phyloP scores from a whole-genome alignment of 2,888 invertebrate species.

The Drosophila histrio region DNA sequence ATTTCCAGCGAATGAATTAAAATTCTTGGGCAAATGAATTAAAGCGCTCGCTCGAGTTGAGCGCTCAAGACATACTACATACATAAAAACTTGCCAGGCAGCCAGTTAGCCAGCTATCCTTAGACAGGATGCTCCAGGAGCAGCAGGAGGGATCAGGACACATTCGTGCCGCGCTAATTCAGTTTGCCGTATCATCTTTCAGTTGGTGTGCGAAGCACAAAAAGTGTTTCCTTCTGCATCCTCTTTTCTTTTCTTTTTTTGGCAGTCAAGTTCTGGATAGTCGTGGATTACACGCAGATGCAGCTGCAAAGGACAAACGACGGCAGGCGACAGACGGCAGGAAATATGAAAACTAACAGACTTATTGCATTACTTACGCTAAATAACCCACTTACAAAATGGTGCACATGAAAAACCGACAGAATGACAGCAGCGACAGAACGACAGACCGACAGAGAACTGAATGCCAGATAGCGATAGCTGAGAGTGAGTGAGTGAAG shows the following conservation, averaged over 20 bases:
- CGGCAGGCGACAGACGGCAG: constrained; percentile 43
- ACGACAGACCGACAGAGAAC: constrained; percentile 1
- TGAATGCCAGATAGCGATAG: not conserved
- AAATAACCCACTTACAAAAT: constrained; percentile 77
- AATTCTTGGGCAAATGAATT: constrained; percentile 52
- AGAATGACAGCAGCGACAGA: constrained; percentile 1
- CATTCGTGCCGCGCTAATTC: constrained; percentile 66
- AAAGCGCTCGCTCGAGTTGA: constrained; percentile 35
- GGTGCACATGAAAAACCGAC: constrained; percentile 52
- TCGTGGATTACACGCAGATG: constrained; percentile 58
- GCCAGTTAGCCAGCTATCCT: constrained; percentile 19
- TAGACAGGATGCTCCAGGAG: not conserved
- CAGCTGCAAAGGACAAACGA: constrained; percentile 12
- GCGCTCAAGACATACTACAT: constrained; percentile 18
- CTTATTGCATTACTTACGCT: constrained; percentile 79
- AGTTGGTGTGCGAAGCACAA: constrained; percentile 30
- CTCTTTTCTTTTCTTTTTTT: constrained; percentile 23
- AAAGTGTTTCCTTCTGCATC: constrained; percentile 42
- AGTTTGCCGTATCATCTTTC: constrained; percentile 66
- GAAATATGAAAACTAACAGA: constrained; percentile 72
- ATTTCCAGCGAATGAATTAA: constrained; percentile 56
- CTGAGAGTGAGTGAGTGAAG: not conserved
- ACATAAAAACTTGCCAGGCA: constrained; percentile 12
- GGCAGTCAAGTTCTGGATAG: constrained; percentile 30
- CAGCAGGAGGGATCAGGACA: not conserved